phyloP scores from a whole-genome alignment of 1,140 invertebrate genomes.

The Cyrtorhinus lividipennis region DNA sequence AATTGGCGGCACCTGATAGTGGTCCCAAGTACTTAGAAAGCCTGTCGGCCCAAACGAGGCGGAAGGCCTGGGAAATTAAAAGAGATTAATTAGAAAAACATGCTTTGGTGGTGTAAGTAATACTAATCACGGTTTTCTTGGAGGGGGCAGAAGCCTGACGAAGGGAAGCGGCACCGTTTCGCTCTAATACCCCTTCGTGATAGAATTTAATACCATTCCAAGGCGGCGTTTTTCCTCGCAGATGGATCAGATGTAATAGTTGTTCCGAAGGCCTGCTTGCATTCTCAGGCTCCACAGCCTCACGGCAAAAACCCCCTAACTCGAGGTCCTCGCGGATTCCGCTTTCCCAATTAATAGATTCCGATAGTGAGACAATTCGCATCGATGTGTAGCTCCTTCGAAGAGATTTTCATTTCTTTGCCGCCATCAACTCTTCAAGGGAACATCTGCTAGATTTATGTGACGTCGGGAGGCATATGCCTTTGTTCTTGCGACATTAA shows the following conservation, averaged over 20 bases:
- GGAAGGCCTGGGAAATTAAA: neutral
- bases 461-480: neutral
- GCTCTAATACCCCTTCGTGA: constrained; percentile 8
- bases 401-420: neutral
- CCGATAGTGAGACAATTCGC: constrained; percentile 8
- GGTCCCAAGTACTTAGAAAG: neutral
- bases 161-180: neutral
- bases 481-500: neutral
- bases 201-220: constrained; percentile 9
- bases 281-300: neutral
- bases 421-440: neutral
- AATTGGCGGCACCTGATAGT: neutral
- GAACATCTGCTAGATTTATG: constrained; percentile 2
- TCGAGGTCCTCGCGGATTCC: neutral
- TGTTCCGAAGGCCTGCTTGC: neutral
- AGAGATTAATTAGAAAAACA: neutral
- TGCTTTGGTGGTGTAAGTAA: neutral
- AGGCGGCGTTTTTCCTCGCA: neutral
- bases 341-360: constrained; percentile 8
- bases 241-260: constrained; percentile 9
- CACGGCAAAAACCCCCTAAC: neutral
- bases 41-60: neutral
- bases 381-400: neutral
- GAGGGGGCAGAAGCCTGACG: neutral
- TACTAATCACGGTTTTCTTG: neutral